These are phyloP conservation scores for Lissonota sp. DNA, from an alignment of 2,888 invertebrate genomes.

Conservation along the genomic window DNA sequence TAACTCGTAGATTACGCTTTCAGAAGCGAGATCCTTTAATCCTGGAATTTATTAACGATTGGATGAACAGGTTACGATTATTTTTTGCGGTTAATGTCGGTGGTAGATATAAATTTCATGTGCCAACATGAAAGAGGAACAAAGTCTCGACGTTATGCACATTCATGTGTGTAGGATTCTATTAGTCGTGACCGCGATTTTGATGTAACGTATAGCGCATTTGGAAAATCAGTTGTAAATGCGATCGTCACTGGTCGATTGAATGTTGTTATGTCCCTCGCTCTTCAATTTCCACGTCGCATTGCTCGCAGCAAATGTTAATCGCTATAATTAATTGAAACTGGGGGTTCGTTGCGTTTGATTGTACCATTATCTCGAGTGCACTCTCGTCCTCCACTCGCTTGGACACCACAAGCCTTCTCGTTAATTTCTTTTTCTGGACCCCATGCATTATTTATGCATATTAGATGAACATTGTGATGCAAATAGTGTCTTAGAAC, in stretches of 20 bases:
- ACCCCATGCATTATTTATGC: no score
- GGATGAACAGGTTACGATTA: no score
- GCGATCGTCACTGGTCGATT: constrained; percentile 52
- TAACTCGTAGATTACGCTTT: no score
- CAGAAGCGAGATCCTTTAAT: no score
- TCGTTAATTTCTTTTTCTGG: no score
- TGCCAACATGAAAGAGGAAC: background rate
- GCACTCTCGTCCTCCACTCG: background rate
- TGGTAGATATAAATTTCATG: no score
- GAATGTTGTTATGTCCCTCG: constrained; percentile 38
- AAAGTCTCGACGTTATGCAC: constrained; percentile 1
- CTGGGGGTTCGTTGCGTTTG: constrained; percentile 35
- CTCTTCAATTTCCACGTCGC: background rate
- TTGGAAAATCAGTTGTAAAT: constrained; percentile 55
- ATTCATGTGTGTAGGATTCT: constrained; percentile 30
- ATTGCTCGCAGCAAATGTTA: constrained; percentile 41
- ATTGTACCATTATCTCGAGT: constrained; percentile 27
- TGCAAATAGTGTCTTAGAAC: no score
- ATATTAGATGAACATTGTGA: no score
- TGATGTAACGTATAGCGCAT: constrained; percentile 52
- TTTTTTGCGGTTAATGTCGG: no score
- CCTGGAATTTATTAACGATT: no score
- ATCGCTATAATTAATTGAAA: constrained; percentile 56
- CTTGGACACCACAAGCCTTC: no score
- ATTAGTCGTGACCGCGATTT: constrained; percentile 52